A percentile compares a stretch with the other conserved stretches of the same genome.
These are phyloP conservation scores for Rhaphigaster nebulosa DNA, from an alignment of 2,888 invertebrate genomes.

Conservation along the genomic window DNA sequence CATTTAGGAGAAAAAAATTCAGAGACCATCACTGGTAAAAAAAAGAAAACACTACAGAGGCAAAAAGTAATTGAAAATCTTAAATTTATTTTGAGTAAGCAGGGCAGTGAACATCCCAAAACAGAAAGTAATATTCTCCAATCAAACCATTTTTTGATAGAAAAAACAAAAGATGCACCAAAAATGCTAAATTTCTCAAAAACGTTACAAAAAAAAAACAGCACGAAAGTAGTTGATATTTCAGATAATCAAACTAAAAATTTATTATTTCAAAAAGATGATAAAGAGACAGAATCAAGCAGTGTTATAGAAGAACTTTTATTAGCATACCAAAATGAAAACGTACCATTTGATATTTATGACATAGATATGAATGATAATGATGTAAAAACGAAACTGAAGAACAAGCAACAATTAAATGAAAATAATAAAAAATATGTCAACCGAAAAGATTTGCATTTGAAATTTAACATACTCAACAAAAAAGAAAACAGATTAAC, in stretches of 20 bases:
- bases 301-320: neutral
- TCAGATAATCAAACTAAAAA: neutral
- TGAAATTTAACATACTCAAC: neutral
- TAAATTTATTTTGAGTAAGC: slow-evolving; percentile 51
- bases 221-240: neutral
- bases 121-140: neutral
- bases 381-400: neutral
- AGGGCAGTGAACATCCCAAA: neutral
- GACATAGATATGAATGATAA: slow-evolving; percentile 18
- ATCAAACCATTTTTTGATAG: neutral
- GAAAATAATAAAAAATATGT: neutral
- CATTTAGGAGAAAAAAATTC: neutral
- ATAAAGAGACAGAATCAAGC: neutral
- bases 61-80: slow-evolving; percentile 54
- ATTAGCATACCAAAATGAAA: neutral
- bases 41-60: slow-evolving; percentile 3
- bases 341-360: neutral
- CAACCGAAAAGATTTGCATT: neutral
- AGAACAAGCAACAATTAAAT: neutral
- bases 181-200: neutral
- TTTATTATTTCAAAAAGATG: neutral
- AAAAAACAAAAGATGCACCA: neutral
- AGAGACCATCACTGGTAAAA: neutral
- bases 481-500: neutral
- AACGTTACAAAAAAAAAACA: neutral